A percentile compares a stretch with the other conserved stretches of the same genome.
phyloP scores from a whole-genome alignment of 1,140 invertebrate species.

The Scylla paramamosain region DNA sequence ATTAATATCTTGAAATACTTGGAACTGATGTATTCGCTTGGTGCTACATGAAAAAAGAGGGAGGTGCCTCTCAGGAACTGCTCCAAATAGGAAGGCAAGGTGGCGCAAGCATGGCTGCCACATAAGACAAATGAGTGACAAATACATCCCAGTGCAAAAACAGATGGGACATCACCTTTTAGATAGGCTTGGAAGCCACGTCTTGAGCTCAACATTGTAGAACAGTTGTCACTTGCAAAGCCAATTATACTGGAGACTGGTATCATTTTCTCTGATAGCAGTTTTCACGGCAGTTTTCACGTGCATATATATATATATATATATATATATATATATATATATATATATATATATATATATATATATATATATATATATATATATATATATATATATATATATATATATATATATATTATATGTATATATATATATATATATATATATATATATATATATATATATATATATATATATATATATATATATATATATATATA shows the following conservation, averaged over 20 bases:
- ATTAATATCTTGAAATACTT: constrained; percentile 39
- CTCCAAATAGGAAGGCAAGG: background rate
- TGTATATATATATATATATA: too few species aligned
- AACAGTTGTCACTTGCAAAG: constrained; percentile 60
- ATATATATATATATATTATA: too few species aligned
- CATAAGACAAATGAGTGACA: constrained; percentile 72
- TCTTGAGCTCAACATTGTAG: constrained; percentile 45
- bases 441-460: too few species aligned
- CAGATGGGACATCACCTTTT: constrained; percentile 32
- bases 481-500: too few species aligned
- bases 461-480: too few species aligned
- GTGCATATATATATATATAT: too few species aligned
- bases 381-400: constrained; percentile 39
- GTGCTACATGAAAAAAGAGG: constrained; percentile 16
- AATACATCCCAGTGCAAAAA: constrained; percentile 72
- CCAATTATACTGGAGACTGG: constrained; percentile 73
- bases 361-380: constrained; percentile 51
- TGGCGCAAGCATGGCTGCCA: constrained; percentile 55
- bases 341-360: constrained; percentile 32
- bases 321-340: too few species aligned
- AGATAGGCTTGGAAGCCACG: constrained; percentile 33
- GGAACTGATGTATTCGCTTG: constrained; percentile 18
- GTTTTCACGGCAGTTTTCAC: constrained; percentile 5
- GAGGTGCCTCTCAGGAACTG: background rate
- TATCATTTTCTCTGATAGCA: constrained; percentile 50